A percentile compares a stretch with the other conserved stretches of the same genome.
phyloP scores from a whole-genome alignment of 1,140 invertebrate genomes.

The Caenorhabditis elegans region DNA sequence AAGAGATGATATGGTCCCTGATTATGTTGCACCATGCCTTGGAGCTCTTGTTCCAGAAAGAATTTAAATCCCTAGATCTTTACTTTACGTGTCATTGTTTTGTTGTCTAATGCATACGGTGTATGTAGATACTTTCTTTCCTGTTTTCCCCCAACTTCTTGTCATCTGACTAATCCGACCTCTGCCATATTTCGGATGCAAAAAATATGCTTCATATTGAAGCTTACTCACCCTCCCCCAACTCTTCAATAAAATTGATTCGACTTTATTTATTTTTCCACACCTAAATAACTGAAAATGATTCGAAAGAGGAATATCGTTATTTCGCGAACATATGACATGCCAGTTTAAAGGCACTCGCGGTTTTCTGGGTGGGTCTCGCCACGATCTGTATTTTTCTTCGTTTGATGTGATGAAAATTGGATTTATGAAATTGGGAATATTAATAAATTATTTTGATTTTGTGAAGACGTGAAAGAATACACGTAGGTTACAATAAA shows the following conservation, averaged over 20 bases:
- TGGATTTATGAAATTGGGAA: too few relatives aligned
- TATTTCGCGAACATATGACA: too few relatives aligned
- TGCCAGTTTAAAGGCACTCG: too few relatives aligned
- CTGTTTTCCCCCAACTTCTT: neutral
- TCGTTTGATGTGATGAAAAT: too few relatives aligned
- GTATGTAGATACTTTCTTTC: neutral
- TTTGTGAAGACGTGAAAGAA: too few relatives aligned
- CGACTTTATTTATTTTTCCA: neutral
- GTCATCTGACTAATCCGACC: neutral
- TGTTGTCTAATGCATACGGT: neutral
- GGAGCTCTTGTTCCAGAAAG: slow-evolving; percentile 56
- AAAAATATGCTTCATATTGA: neutral
- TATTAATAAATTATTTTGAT: too few relatives aligned
- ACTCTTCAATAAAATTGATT: neutral
- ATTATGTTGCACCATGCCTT: slow-evolving; percentile 58
- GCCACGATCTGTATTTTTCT: too few relatives aligned
- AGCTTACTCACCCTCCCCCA: neutral
- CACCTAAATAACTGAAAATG: too few relatives aligned
- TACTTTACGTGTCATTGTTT: neutral
- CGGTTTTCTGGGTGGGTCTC: too few relatives aligned
- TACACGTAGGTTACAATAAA: too few relatives aligned
- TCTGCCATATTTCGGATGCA: neutral
- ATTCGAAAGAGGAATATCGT: too few relatives aligned
- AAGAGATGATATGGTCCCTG: slow-evolving; percentile 60
- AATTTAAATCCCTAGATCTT: neutral